These are phyloP conservation scores for Corvus moneduloides DNA, from an alignment of 2,113 vertebrate genomes.

Conservation along the genomic window DNA sequence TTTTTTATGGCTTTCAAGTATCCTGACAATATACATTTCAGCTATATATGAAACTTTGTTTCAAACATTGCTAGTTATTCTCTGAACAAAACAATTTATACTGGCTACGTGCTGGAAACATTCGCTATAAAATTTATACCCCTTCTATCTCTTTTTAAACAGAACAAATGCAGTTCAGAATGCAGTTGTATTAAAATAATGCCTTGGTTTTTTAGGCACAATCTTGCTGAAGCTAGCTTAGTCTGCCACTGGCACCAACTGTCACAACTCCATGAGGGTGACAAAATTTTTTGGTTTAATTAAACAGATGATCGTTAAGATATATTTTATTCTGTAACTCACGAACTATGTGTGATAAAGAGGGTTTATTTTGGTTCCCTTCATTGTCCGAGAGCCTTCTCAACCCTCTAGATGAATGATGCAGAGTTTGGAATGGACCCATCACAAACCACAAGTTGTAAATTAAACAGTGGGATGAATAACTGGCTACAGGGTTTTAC, in stretches of 20 bases:
- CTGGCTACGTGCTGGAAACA: background rate
- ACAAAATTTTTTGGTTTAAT: background rate
- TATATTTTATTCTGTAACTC: background rate
- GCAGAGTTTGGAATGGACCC: background rate
- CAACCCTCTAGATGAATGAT: background rate
- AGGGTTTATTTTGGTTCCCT: background rate
- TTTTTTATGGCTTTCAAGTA: background rate
- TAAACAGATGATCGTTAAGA: background rate
- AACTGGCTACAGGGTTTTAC: slow-evolving; percentile 11
- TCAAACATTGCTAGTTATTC: background rate
- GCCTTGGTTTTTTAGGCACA: background rate
- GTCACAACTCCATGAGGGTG: background rate
- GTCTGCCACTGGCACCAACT: background rate
- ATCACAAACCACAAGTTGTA: slow-evolving; percentile 30
- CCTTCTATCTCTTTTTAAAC: background rate
- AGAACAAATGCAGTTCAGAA: background rate
- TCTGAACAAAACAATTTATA: background rate
- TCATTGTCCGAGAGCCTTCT: background rate
- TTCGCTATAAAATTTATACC: background rate
- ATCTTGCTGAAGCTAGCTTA: background rate
- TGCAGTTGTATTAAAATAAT: background rate
- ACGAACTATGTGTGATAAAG: background rate
- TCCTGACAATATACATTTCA: background rate
- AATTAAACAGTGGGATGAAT: slow-evolving; percentile 41
- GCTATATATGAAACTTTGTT: background rate